Conservation (phyloP, 2,113 vertebrate species). For the Boulengeromyrus knoepffleri region DNA sequence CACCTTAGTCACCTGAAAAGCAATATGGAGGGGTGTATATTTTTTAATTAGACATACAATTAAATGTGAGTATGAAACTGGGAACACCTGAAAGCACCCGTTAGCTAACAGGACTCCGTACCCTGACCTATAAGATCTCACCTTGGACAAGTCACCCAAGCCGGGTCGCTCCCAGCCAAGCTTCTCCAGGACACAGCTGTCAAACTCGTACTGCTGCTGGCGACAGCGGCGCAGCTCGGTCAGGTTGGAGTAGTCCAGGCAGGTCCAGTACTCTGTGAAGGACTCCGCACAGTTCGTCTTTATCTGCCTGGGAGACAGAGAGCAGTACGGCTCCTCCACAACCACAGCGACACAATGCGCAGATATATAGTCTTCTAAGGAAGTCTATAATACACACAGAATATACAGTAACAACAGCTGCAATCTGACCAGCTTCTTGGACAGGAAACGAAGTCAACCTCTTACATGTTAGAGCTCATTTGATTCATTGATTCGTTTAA, state of each 20-base stretch:
- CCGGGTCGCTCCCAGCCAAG: conserved; percentile 84
- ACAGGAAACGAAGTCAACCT: not conserved
- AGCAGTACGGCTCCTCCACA: not conserved
- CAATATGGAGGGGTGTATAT: not conserved
- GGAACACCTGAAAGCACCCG: not conserved
- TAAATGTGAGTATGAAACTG: not conserved
- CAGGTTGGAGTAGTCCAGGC: conserved; percentile 71
- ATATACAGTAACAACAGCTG: not conserved
- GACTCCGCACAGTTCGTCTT: conserved; percentile 83
- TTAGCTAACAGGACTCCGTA: not conserved
- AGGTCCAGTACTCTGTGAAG: conserved; percentile 79
- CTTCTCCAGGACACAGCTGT: conserved; percentile 87
- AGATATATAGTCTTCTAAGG: not conserved
- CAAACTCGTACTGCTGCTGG: conserved; percentile 78
- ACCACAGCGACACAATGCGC: not conserved
- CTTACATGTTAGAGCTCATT: not conserved
- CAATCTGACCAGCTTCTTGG: not conserved
- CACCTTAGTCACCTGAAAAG: conserved; percentile 88
- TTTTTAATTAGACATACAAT: not conserved
- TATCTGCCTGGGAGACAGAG: conserved; percentile 61
- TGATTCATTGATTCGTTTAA: not conserved
- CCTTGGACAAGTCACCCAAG: conserved; percentile 90
- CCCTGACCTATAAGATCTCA: conserved; percentile 45
- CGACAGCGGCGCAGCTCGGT: conserved; percentile 75
- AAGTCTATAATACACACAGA: not conserved